Evolutionary conservation across 2,797 vertebrate genomes (phyloP).

Genomic region (Brachyalestes nurse): DNA sequence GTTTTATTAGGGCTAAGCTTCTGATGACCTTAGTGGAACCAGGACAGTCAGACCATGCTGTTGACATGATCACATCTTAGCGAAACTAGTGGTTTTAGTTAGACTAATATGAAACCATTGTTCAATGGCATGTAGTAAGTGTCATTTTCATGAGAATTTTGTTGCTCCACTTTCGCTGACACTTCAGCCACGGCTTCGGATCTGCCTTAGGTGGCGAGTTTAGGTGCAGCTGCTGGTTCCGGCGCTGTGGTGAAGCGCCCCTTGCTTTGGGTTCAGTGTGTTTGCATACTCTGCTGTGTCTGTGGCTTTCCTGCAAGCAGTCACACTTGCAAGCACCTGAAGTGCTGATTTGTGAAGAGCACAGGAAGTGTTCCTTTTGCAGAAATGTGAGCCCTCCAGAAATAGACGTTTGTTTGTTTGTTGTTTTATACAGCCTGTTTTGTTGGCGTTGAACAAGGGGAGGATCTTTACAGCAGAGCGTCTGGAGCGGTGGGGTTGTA

Average conservation of each 20-base stretch:
- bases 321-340: constrained; percentile 65
- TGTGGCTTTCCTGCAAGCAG: constrained; percentile 45
- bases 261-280: neutral
- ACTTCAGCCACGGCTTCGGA: neutral
- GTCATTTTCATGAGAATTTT: neutral
- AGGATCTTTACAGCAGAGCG: constrained; percentile 76
- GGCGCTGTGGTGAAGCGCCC: neutral
- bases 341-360: constrained; percentile 73
- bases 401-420: constrained; percentile 78
- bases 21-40: too few species aligned
- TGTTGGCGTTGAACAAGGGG: constrained; percentile 60
- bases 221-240: neutral
- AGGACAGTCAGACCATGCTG: too few species aligned
- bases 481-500: constrained; percentile 56
- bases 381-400: constrained; percentile 73
- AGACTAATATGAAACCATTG: neutral
- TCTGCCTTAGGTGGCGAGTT: neutral
- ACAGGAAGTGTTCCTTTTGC: constrained; percentile 61
- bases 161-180: too few species aligned
- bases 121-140: neutral
- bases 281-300: constrained; percentile 20
- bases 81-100: neutral
- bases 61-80: neutral
- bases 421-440: constrained; percentile 69
- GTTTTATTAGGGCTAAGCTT: too few species aligned